Percentiles rank a stretch among this genome's conserved stretches.
phyloP scores from a whole-genome alignment of 2,797 vertebrate genomes.

The Glossophaga mutica region DNA sequence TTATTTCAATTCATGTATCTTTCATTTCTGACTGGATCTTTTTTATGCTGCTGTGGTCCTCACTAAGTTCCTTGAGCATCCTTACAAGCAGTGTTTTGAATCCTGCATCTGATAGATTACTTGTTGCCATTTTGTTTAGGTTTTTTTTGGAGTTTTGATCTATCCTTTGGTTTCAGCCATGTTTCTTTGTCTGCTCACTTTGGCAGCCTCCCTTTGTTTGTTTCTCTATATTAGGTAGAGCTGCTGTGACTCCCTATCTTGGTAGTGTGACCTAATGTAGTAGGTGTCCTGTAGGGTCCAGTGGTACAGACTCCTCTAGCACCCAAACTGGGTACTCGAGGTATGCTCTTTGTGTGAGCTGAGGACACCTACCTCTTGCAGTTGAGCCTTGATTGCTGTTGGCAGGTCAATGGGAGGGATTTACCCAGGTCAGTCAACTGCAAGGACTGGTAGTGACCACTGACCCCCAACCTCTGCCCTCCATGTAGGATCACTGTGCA shows the following conservation, averaged over 20 bases:
- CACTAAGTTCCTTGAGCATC: background rate
- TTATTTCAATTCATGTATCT: background rate
- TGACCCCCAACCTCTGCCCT: background rate
- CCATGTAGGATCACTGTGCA: background rate
- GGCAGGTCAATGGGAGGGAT: too few relatives aligned
- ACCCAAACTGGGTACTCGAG: too few relatives aligned
- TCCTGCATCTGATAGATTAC: background rate
- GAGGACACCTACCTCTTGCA: too few relatives aligned
- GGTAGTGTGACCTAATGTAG: background rate
- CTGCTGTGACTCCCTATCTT: background rate
- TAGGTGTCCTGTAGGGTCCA: background rate
- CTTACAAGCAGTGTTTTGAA: background rate
- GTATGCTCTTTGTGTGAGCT: too few relatives aligned
- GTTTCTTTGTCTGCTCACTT: background rate
- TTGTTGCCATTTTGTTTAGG: background rate
- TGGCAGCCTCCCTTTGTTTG: background rate
- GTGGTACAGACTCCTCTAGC: too few relatives aligned
- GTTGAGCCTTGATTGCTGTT: too few relatives aligned
- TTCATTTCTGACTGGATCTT: background rate
- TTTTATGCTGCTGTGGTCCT: background rate
- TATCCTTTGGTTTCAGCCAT: background rate
- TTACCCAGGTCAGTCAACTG: too few relatives aligned
- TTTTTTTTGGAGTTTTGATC: background rate
- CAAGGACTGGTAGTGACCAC: background rate
- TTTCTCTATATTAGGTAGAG: background rate